These are phyloP conservation scores for Drosophila malerkotliana DNA, from an alignment of 1,140 invertebrate genomes.

Conservation along the genomic window DNA sequence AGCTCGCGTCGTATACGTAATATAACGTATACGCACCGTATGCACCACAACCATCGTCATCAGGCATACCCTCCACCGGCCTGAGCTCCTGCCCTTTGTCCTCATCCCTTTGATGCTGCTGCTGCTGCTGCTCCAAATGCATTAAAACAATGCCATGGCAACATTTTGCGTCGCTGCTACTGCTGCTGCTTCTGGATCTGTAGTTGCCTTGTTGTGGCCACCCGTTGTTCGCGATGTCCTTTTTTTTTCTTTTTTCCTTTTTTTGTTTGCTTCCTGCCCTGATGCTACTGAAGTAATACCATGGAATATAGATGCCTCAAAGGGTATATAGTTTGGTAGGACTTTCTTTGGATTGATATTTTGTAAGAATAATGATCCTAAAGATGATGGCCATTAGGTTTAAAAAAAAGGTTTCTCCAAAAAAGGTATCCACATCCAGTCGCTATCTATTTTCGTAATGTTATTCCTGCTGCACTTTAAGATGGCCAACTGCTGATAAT, in stretches of 20 bases:
- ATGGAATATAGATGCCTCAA: conserved; percentile 9
- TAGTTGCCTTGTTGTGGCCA: conserved; percentile 49
- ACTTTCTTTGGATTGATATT: neutral
- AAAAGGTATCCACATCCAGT: neutral
- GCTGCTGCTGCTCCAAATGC: conserved; percentile 64
- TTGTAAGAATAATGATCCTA: neutral
- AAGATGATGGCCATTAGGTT: neutral
- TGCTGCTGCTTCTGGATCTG: neutral
- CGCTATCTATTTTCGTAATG: neutral
- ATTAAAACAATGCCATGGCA: conserved; percentile 79
- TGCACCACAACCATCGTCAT: conserved; percentile 30
- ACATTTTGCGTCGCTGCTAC: conserved; percentile 60
- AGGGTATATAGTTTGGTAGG: conserved; percentile 1
- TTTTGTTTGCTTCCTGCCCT: conserved; percentile 44
- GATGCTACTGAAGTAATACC: conserved; percentile 34
- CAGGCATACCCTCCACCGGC: neutral
- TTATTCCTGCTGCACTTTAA: conserved; percentile 69
- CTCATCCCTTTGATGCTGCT: no score
- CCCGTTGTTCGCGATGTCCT: conserved; percentile 49
- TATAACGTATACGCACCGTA: conserved; percentile 40
- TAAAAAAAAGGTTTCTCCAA: neutral
- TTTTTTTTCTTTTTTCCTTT: conserved; percentile 14
- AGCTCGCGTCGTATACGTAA: conserved; percentile 61
- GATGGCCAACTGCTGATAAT: conserved; percentile 82
- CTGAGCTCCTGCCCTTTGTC: neutral